Percentiles rank a stretch among this genome's conserved stretches.
Evolutionary conservation across 64 coral and sea anemone genomes (phyloP).

Genomic region (Stichodactyla helianthus): DNA sequence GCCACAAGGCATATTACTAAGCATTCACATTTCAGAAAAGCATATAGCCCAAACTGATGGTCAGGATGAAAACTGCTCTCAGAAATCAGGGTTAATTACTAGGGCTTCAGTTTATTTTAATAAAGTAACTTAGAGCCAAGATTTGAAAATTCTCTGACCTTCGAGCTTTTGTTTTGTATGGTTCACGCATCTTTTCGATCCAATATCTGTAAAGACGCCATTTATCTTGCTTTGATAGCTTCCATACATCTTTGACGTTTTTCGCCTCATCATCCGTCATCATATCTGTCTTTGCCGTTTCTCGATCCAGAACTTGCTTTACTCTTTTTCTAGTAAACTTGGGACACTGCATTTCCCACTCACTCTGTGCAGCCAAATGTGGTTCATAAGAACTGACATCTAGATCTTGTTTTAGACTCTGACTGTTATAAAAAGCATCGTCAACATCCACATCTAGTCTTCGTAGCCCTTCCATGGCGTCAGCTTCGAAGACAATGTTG

Average conservation of each 20-base stretch:
- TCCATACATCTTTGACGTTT: constrained; percentile 32
- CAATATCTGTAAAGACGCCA: constrained; percentile 82
- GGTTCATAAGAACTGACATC: background rate
- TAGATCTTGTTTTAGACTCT: background rate
- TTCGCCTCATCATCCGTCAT: constrained; percentile 51
- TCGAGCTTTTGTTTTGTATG: constrained; percentile 15
- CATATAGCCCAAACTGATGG: too few relatives aligned
- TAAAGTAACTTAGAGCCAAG: too few relatives aligned
- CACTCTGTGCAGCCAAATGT: background rate
- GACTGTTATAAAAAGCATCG: background rate
- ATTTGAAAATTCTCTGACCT: background rate
- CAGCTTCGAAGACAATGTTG: constrained; percentile 55
- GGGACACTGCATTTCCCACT: constrained; percentile 14
- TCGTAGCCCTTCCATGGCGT: constrained; percentile 48
- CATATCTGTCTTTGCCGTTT: constrained; percentile 50
- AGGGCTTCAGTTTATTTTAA: too few relatives aligned
- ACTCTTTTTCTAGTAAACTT: background rate
- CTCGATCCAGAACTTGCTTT: constrained; percentile 22
- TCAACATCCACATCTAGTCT: constrained; percentile 52
- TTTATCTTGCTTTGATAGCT: constrained; percentile 30
- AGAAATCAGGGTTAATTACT: too few relatives aligned
- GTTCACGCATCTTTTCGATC: constrained; percentile 29
- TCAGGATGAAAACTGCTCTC: too few relatives aligned
- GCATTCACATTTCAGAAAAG: too few relatives aligned
- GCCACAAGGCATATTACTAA: too few relatives aligned